Conservation (phyloP, 2,797 vertebrate species). For the Sphaeramia orbicularis region DNA sequence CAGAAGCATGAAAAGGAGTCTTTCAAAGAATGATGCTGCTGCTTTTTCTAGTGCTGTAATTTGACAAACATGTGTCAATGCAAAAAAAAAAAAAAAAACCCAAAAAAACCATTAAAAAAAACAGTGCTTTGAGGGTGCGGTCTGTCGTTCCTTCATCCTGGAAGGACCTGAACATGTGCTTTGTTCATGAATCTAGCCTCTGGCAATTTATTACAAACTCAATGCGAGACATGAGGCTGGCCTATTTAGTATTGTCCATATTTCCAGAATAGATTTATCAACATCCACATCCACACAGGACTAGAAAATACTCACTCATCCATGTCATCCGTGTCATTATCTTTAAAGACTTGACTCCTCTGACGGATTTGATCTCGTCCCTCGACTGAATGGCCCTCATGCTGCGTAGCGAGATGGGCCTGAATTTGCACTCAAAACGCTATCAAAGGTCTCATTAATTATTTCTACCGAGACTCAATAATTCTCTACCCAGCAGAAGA, state of each 20-base stretch:
- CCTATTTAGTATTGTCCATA: conserved; percentile 38
- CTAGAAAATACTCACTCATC: conserved; percentile 14
- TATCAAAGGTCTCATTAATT: conserved; percentile 55
- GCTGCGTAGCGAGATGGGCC: conserved; percentile 29
- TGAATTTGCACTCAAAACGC: conserved; percentile 40
- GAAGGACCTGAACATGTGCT: conserved; percentile 31
- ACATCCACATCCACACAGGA: conserved; percentile 6
- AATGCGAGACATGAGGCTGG: conserved; percentile 31
- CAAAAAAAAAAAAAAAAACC: conserved; percentile 37
- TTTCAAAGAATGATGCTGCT: conserved; percentile 51
- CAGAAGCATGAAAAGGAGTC: conserved; percentile 52
- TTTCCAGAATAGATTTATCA: conserved; percentile 44
- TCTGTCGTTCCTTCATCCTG: conserved; percentile 48
- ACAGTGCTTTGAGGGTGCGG: not conserved
- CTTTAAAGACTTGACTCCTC: conserved; percentile 43
- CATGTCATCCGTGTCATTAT: conserved; percentile 36
- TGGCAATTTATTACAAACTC: conserved; percentile 27
- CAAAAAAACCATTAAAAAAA: too few species aligned
- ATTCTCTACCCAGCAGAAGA: conserved; percentile 9
- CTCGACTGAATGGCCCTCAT: conserved; percentile 18
- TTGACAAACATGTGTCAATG: conserved; percentile 60
- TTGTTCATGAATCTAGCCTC: conserved; percentile 31
- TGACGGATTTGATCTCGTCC: conserved; percentile 26
- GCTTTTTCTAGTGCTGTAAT: conserved; percentile 52
- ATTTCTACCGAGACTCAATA: conserved; percentile 32